A percentile compares a stretch with the other conserved stretches of the same genome.
phyloP scores from a whole-genome alignment of 2,113 vertebrate species.

The Lynx canadensis region DNA sequence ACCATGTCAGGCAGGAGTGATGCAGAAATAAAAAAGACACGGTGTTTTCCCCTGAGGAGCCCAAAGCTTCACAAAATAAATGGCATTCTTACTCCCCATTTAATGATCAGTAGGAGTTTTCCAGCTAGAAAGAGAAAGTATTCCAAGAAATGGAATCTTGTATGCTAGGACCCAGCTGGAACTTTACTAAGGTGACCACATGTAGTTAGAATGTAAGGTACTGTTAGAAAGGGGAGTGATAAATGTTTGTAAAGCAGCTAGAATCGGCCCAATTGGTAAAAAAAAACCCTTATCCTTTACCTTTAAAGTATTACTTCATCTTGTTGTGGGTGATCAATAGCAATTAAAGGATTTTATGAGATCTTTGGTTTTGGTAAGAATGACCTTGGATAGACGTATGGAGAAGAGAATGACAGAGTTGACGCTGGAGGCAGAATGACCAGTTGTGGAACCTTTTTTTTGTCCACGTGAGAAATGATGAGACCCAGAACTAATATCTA shows the following conservation, averaged over 20 bases:
- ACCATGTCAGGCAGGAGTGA: neutral
- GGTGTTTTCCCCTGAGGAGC: neutral
- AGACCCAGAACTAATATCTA: neutral
- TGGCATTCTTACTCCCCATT: neutral
- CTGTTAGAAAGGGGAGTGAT: neutral
- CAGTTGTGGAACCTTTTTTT: neutral
- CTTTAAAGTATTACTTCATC: neutral
- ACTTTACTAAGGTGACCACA: neutral
- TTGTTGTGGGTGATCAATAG: neutral
- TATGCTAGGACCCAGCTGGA: neutral
- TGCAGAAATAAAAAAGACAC: constrained; percentile 17
- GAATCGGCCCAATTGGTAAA: neutral
- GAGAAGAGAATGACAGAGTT: neutral
- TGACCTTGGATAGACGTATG: neutral
- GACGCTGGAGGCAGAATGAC: neutral
- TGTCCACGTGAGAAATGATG: neutral
- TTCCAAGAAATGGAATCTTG: neutral
- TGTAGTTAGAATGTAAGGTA: neutral
- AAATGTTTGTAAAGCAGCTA: neutral
- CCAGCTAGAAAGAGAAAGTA: neutral
- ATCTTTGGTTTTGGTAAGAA: neutral
- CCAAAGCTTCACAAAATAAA: constrained; percentile 24
- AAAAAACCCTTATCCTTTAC: neutral
- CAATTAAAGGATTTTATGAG: neutral
- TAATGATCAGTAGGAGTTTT: neutral